Percentiles rank a stretch among this genome's conserved stretches.
Evolutionary conservation across 2,797 vertebrate species (phyloP).

Genomic region (Graptemys geographica): DNA sequence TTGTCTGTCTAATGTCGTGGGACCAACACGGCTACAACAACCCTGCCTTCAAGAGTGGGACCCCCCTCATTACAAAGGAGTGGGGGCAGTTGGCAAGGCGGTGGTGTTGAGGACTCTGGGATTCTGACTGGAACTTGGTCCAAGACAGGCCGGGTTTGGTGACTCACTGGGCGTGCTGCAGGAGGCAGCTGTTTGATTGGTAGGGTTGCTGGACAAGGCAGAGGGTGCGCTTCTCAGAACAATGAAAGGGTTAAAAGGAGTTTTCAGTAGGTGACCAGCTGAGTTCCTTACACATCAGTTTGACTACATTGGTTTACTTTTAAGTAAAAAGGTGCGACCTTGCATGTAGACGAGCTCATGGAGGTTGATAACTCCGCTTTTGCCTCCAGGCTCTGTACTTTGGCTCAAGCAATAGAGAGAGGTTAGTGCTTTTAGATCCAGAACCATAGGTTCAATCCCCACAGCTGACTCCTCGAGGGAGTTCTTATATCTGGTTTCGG

Average conservation of each 20-base stretch:
- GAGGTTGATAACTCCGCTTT: not conserved
- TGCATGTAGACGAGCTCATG: not conserved
- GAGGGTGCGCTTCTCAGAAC: constrained; percentile 45
- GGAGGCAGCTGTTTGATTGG: constrained; percentile 70
- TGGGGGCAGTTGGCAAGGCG: no score
- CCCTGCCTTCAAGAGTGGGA: no score
- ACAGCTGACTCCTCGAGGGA: not conserved
- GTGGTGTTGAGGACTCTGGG: constrained; percentile 37
- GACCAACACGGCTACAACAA: not conserved
- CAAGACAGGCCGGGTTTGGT: constrained; percentile 54
- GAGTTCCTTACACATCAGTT: constrained; percentile 3
- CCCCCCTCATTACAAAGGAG: no score
- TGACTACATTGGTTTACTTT: not conserved
- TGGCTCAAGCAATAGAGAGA: not conserved
- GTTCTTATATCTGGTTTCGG: not conserved
- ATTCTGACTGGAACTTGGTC: constrained; percentile 43
- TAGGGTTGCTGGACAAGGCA: not conserved
- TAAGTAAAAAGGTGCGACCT: constrained; percentile 30
- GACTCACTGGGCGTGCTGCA: constrained; percentile 55
- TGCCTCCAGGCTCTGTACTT: not conserved
- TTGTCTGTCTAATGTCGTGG: not conserved
- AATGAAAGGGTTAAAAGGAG: constrained; percentile 31
- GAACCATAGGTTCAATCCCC: not conserved
- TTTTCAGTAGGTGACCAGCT: constrained; percentile 33
- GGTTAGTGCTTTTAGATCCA: not conserved